These are phyloP conservation scores for Kryphioiulus occultus DNA, from an alignment of 2,888 invertebrate genomes.

Conservation along the genomic window DNA sequence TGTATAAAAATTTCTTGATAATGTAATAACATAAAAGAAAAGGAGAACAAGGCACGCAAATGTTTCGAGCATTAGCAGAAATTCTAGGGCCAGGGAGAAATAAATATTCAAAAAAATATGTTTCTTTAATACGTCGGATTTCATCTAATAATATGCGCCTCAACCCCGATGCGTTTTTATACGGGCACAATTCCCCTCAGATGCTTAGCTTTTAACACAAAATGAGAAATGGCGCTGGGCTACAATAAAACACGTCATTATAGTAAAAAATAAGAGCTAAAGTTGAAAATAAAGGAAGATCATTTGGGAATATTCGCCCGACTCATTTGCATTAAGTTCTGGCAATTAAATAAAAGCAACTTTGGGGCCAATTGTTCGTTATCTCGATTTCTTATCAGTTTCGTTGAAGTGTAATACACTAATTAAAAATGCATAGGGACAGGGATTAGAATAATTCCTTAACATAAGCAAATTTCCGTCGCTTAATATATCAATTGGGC, in stretches of 20 bases:
- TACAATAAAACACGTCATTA: constrained; percentile 23
- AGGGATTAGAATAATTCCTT: constrained; percentile 23
- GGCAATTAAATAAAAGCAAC: constrained; percentile 23
- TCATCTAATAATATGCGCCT: neutral
- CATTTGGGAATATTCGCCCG: constrained; percentile 14
- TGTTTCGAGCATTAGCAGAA: neutral
- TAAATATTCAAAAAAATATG: neutral
- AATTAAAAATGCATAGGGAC: constrained; percentile 23
- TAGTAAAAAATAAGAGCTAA: constrained; percentile 23
- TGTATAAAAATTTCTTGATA: no score
- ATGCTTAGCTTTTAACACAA: constrained; percentile 14
- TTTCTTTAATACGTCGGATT: neutral
- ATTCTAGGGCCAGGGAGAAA: neutral
- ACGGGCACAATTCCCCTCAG: constrained; percentile 1
- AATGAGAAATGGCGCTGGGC: neutral
- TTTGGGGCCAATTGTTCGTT: constrained; percentile 15
- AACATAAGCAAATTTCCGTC: neutral
- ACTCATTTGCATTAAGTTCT: constrained; percentile 23
- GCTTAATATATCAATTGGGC: constrained; percentile 14
- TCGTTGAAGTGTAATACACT: constrained; percentile 23
- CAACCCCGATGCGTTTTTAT: neutral
- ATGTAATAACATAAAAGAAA: no score
- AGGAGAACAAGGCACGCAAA: neutral
- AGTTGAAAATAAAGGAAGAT: neutral
- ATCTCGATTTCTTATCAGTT: constrained; percentile 23